Percentiles rank a stretch among this genome's conserved stretches.
Evolutionary conservation across 2,797 vertebrate species (phyloP).

Genomic region (Staurois parvus): DNA sequence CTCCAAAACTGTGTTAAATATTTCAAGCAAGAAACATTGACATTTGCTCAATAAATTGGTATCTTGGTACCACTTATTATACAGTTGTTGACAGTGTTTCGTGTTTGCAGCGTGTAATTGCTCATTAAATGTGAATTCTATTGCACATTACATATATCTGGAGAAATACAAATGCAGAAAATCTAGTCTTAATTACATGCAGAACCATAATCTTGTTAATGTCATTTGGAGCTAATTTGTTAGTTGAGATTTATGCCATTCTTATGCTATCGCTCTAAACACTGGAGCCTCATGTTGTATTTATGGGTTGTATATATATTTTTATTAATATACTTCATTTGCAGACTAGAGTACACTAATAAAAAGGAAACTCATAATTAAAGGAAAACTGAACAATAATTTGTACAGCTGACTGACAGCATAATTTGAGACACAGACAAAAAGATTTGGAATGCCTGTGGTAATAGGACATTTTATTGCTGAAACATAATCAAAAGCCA

Average conservation of each 20-base stretch:
- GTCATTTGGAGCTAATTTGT: conserved; percentile 28
- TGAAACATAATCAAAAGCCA: too few relatives aligned
- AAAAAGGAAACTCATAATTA: background rate
- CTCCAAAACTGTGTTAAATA: background rate
- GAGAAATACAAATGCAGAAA: conserved; percentile 5
- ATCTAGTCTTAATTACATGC: conserved; percentile 34
- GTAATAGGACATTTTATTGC: too few relatives aligned
- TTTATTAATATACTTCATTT: conserved; percentile 1
- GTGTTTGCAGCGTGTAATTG: conserved; percentile 35
- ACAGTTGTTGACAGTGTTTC: conserved; percentile 26
- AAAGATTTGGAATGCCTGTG: too few relatives aligned
- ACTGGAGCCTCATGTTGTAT: conserved; percentile 4
- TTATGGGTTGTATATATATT: background rate
- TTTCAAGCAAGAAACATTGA: conserved; percentile 37
- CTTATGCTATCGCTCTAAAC: background rate
- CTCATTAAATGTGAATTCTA: conserved; percentile 45
- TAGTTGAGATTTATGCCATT: conserved; percentile 26
- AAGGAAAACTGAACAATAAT: background rate
- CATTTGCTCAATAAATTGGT: conserved; percentile 1
- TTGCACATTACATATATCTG: conserved; percentile 28
- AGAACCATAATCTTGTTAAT: conserved; percentile 38
- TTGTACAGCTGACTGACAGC: background rate
- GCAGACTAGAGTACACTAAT: background rate
- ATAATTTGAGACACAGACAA: background rate
- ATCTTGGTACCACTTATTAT: conserved; percentile 6